A percentile compares a stretch with the other conserved stretches of the same genome.
Evolutionary conservation across 2,113 vertebrate species (phyloP).

Genomic region (Oenanthe oenanthe): DNA sequence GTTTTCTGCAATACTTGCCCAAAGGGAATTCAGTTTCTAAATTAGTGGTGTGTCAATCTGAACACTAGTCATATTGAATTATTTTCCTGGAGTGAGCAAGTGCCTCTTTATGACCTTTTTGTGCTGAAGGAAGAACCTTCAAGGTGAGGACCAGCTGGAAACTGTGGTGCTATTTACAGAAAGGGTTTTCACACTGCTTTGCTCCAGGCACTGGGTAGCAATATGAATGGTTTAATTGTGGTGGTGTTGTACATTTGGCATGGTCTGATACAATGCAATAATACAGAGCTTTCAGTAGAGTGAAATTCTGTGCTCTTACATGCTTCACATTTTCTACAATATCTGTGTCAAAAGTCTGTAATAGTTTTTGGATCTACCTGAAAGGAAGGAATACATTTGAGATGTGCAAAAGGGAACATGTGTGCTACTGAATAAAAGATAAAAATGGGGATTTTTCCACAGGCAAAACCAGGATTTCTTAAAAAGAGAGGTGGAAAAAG

Average conservation of each 20-base stretch:
- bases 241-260: neutral
- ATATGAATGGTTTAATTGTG: neutral
- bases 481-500: neutral
- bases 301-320: neutral
- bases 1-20: neutral
- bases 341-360: neutral
- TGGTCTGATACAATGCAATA: neutral
- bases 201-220: neutral
- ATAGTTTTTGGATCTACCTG: neutral
- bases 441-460: neutral
- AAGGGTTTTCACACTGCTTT: neutral
- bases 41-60: neutral
- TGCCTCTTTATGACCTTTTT: neutral
- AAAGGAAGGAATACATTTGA: neutral
- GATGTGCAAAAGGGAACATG: neutral
- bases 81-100: neutral
- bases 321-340: neutral
- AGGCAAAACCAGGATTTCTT: neutral
- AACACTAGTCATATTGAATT: neutral
- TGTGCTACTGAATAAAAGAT: neutral
- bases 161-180: neutral
- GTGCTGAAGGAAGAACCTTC: neutral
- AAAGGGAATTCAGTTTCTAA: neutral
- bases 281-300: neutral
- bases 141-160: neutral